Evolutionary conservation across 2,797 vertebrate species (phyloP).

Genomic region (Oophaga sylvatica): DNA sequence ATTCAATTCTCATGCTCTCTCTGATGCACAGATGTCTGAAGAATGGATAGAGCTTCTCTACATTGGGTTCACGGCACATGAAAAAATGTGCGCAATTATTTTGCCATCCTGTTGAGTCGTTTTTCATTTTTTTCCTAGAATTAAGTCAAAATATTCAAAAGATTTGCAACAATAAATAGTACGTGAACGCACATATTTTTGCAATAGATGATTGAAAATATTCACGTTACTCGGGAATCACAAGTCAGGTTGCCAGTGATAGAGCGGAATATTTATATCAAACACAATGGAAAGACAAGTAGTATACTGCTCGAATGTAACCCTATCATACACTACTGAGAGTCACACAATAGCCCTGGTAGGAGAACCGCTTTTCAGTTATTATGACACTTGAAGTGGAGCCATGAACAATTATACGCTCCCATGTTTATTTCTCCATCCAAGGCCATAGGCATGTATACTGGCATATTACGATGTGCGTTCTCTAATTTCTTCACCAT

Average conservation of each 20-base stretch:
- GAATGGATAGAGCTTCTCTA: slow-evolving; percentile 59
- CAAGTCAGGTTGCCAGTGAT: slow-evolving; percentile 34
- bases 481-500: slow-evolving; percentile 38
- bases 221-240: slow-evolving; percentile 19
- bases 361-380: slow-evolving; percentile 1
- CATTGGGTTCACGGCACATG: slow-evolving; percentile 59
- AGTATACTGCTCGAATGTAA: not conserved
- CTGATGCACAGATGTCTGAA: slow-evolving; percentile 63
- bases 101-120: slow-evolving; percentile 61
- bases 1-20: slow-evolving; percentile 63
- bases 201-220: slow-evolving; percentile 46
- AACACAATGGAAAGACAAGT: slow-evolving; percentile 22
- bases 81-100: slow-evolving; percentile 58
- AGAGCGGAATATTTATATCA: slow-evolving; percentile 25
- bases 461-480: slow-evolving; percentile 13
- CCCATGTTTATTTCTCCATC: slow-evolving; percentile 2
- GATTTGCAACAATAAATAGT: slow-evolving; percentile 61
- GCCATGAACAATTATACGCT: not conserved
- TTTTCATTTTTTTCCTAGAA: slow-evolving; percentile 51
- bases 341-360: not conserved
- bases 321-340: not conserved
- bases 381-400: not conserved
- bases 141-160: slow-evolving; percentile 63
- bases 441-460: slow-evolving; percentile 7
- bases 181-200: slow-evolving; percentile 60